Evolutionary conservation across 2,797 vertebrate genomes (phyloP), one percentile per base, ranked within the genome.

Genomic region (Psittacula echo): DNA sequence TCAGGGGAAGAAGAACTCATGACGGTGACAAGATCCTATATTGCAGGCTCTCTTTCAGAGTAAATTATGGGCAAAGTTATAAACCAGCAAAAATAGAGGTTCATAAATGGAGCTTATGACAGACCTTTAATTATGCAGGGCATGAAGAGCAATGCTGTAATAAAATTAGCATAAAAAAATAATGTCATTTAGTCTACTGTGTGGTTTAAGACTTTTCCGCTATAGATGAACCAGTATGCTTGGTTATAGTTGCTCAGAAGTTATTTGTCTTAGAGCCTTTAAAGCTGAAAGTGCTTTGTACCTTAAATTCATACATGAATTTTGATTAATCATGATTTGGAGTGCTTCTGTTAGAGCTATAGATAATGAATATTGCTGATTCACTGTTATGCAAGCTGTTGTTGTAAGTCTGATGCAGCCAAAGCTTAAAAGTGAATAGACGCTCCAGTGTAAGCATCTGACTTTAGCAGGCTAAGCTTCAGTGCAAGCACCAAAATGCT

Each of bases 121-220:
- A 90, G 88, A 82, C 32, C 32, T 95, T 90, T 96, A 95, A 95
- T 97, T 95, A 94, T 73, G 68, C 30, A 87, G 20, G 30, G n/a
- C 73, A 78, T 27, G 86, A 94, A 86, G 93, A 87, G 76, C 92
- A 89, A 84, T 51, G 34, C 48, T 75, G 65, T 72, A 93, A 85
- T 84, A 88, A 94, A 94, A 96, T 78, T 95, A 91, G 74, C 2
- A 77, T 24, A 12, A 45, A 60, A 27, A 80, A 5, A 30, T 85
- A 5, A 30, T 87, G 44, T 61, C 80, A 60, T 91, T 93, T 89
- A 88, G 42, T 76, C 54, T 73, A 14, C 39, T 37, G 58, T 1
- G 1, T 60, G 34, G 47, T 76, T 84, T 65, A 89, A 94, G n/a
- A 62, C 4, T 70, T 85, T 30, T 80, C 24, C 26, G 10, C 47